A percentile compares a stretch with the other conserved stretches of the same genome.
Evolutionary conservation across 2,113 vertebrate genomes (phyloP).

Genomic region (Melanerpes formicivorus): DNA sequence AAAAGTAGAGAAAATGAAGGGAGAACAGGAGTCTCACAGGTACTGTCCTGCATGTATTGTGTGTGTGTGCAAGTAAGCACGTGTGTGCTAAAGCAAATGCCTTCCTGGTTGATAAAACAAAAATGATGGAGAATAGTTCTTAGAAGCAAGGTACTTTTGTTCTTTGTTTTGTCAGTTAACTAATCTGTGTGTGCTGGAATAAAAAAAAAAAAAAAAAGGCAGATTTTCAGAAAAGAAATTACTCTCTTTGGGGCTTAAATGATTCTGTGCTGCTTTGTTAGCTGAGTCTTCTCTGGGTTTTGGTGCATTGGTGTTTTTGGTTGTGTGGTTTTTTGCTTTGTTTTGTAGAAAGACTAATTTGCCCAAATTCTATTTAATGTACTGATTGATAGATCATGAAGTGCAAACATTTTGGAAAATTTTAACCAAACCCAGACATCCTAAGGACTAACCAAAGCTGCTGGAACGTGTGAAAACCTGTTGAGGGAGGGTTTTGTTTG

Average conservation of each 20-base stretch:
- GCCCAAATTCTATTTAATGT: not conserved
- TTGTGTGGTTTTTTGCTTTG: too few relatives aligned
- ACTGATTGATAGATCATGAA: not conserved
- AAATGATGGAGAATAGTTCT: not conserved
- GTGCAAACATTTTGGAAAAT: not conserved
- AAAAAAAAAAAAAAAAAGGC: not conserved
- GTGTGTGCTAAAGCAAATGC: not conserved
- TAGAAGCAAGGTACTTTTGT: not conserved
- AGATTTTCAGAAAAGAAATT: not conserved
- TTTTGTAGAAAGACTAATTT: not conserved
- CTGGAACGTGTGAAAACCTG: not conserved
- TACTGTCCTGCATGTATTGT: conserved; percentile 58
- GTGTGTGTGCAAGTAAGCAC: not conserved
- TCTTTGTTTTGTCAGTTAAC: not conserved
- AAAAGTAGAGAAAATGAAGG: conserved; percentile 95
- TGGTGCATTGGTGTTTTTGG: too few relatives aligned
- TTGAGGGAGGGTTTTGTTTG: not conserved
- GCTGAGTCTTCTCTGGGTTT: not conserved
- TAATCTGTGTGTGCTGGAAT: not conserved
- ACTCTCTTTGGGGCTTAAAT: not conserved
- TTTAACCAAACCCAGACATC: not conserved
- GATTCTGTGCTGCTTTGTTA: not conserved
- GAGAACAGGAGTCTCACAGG: conserved; percentile 97
- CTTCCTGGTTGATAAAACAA: not conserved
- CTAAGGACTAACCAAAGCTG: not conserved